Evolutionary conservation across 2,888 invertebrate species (phyloP).

Genomic region (Watsonalla cultraria): DNA sequence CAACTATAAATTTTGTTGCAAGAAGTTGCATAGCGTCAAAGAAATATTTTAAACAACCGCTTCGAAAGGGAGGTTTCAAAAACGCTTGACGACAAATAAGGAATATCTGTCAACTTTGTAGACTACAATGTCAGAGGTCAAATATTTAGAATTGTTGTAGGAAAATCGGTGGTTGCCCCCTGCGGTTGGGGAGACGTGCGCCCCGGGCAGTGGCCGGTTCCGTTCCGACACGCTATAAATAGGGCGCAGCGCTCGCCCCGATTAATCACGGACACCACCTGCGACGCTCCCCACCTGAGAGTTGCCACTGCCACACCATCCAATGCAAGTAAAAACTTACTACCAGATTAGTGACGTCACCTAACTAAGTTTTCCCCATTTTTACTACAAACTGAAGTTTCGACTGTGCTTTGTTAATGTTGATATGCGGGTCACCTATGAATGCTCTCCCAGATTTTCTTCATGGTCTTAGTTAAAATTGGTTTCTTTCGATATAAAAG

Average conservation of each 20-base stretch:
- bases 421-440: background rate
- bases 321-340: constrained; percentile 49
- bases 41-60: too few relatives aligned
- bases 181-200: constrained; percentile 44
- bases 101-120: background rate
- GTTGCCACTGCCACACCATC: constrained; percentile 17
- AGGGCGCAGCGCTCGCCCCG: constrained; percentile 45
- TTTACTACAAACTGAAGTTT: constrained; percentile 6
- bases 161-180: constrained; percentile 34
- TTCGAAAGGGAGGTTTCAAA: too few relatives aligned
- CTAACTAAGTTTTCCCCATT: constrained; percentile 25
- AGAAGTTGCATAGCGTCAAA: too few relatives aligned
- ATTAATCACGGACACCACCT: constrained; percentile 67
- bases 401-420: background rate
- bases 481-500: background rate
- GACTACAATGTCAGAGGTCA: constrained; percentile 12
- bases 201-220: constrained; percentile 39
- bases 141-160: constrained; percentile 30
- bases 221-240: constrained; percentile 60
- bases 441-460: background rate
- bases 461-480: background rate
- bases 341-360: constrained; percentile 42
- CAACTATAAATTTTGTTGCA: too few relatives aligned
- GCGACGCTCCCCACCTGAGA: constrained; percentile 41
- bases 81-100: too few relatives aligned